Conservation (phyloP, 30 jellyfish, hydroid and myxozoan species). For the Cassiopea andromeda region DNA sequence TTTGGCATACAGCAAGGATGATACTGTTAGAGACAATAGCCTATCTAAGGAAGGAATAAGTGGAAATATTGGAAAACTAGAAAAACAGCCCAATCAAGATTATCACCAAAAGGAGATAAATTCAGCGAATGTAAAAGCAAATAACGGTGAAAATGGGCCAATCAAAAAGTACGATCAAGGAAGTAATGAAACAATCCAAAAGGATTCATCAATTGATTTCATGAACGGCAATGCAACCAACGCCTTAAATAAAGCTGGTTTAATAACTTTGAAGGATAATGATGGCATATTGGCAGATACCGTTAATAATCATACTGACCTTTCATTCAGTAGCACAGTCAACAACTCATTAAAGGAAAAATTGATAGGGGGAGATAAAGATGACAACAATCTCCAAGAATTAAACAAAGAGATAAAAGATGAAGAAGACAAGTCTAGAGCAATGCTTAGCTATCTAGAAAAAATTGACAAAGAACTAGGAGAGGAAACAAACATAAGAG, state of each 20-base stretch:
- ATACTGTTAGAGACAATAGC: not conserved
- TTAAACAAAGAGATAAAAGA: slow-evolving; percentile 34
- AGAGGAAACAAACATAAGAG: slow-evolving; percentile 18
- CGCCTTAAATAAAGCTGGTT: too few species aligned
- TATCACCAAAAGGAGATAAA: not conserved
- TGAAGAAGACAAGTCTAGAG: slow-evolving; percentile 57
- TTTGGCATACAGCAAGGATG: not conserved
- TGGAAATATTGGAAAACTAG: not conserved
- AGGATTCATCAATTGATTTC: too few species aligned
- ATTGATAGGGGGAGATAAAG: not conserved
- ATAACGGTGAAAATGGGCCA: too few species aligned
- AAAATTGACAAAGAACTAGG: slow-evolving; percentile 60
- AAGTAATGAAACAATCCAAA: too few species aligned
- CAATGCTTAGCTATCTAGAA: slow-evolving; percentile 50
- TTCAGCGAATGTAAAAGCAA: not conserved
- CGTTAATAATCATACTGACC: not conserved
- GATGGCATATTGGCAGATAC: too few species aligned
- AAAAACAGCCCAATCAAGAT: not conserved
- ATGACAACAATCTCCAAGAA: slow-evolving; percentile 29
- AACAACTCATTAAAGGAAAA: not conserved
- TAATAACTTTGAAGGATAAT: too few species aligned
- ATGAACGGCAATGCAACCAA: too few species aligned
- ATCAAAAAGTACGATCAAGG: too few species aligned
- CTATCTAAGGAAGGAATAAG: not conserved
- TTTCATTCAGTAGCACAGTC: not conserved